These are phyloP conservation scores for Chrysaora quinquecirrha DNA, from an alignment of 30 jellyfish, hydroid and myxozoan species.

Conservation along the genomic window DNA sequence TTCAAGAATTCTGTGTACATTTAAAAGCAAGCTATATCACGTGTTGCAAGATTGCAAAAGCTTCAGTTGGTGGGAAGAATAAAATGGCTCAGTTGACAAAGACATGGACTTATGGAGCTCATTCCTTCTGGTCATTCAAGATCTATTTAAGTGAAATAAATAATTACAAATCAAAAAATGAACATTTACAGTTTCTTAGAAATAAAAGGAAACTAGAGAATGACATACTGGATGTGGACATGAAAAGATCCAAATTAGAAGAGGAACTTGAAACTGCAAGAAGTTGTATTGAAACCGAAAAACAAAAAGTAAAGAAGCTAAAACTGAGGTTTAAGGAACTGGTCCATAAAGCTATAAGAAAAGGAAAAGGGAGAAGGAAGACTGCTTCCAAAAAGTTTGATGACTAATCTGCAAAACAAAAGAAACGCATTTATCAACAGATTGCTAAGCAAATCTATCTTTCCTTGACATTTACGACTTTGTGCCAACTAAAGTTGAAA, in stretches of 20 bases:
- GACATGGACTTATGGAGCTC: background rate
- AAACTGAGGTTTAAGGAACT: background rate
- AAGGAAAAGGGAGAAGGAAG: slow-evolving; percentile 5
- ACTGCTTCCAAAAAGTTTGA: background rate
- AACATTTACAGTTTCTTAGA: background rate
- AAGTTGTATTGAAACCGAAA: background rate
- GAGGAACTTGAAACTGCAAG: background rate
- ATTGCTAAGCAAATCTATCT: background rate
- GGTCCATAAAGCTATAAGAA: slow-evolving; percentile 16
- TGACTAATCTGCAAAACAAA: background rate
- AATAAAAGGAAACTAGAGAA: background rate
- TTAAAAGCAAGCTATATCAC: background rate
- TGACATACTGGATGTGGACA: background rate
- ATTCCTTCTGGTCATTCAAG: background rate
- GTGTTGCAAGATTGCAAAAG: background rate
- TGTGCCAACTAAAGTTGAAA: slow-evolving; percentile 22
- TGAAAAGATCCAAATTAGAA: background rate
- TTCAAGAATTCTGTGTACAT: background rate
- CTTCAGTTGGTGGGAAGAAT: background rate
- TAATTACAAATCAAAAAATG: background rate
- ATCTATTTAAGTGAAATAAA: background rate
- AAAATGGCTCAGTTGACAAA: background rate
- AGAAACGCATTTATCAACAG: background rate
- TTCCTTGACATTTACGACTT: slow-evolving; percentile 1
- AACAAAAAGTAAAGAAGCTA: background rate